These are phyloP conservation scores for Resseliella maxima DNA, from an alignment of 2,888 invertebrate genomes.

Conservation along the genomic window DNA sequence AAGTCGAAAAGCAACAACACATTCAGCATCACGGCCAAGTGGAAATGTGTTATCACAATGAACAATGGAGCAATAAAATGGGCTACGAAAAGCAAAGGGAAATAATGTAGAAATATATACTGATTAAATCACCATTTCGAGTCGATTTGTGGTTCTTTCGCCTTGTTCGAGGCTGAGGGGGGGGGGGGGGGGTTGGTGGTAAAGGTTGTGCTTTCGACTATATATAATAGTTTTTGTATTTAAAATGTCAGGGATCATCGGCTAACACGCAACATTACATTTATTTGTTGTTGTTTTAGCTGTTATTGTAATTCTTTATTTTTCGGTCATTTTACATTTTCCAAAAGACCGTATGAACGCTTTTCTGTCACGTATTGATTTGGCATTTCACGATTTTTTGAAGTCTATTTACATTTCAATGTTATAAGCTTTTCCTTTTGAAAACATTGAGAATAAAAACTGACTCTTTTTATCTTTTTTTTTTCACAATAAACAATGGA, in stretches of 20 bases:
- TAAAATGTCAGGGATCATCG: conserved; percentile 31
- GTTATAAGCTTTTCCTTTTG: too few relatives aligned
- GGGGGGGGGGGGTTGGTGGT: background rate
- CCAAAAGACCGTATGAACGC: background rate
- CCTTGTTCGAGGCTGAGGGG: background rate
- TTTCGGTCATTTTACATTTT: background rate
- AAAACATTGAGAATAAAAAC: background rate
- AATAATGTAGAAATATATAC: too few relatives aligned
- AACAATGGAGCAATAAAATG: background rate
- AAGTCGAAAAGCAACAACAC: background rate
- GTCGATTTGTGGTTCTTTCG: background rate
- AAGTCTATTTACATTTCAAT: too few relatives aligned
- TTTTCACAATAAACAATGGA: too few relatives aligned
- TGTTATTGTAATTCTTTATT: background rate
- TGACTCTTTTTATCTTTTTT: background rate
- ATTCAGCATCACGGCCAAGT: conserved; percentile 3
- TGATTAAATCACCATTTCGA: conserved; percentile 41
- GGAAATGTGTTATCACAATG: conserved; percentile 11
- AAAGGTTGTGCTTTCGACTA: background rate
- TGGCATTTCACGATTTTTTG: background rate
- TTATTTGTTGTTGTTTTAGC: background rate
- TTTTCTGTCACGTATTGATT: background rate
- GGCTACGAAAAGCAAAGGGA: background rate
- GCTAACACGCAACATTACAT: background rate
- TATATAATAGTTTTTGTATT: background rate